phyloP scores from a whole-genome alignment of 2,888 invertebrate species.

The Meiosimyza decipiens region DNA sequence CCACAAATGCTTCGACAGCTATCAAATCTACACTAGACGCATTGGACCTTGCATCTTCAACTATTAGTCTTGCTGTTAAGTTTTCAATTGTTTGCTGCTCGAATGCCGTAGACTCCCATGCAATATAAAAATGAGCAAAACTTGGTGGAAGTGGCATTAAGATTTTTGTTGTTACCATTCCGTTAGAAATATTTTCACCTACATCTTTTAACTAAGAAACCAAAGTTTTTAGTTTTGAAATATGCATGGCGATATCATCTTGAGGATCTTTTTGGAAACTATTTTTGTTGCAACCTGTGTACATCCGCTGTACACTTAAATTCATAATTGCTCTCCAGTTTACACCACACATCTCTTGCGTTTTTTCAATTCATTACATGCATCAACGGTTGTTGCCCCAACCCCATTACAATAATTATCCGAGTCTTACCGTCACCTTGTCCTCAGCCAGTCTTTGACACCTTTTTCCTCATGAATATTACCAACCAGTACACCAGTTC shows the following conservation, averaged over 20 bases:
- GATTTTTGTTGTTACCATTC: conserved; percentile 39
- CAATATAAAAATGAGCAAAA: conserved; percentile 39
- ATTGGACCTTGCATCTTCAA: conserved; percentile 27
- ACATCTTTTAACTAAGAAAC: conserved; percentile 40
- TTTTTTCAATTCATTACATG: conserved; percentile 38
- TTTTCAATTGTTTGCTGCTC: conserved; percentile 36
- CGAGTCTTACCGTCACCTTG: conserved; percentile 36
- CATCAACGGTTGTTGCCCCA: conserved; percentile 34
- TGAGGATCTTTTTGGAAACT: conserved; percentile 39
- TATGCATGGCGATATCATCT: conserved; percentile 42
- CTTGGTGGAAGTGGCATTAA: conserved; percentile 38
- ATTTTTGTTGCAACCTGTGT: conserved; percentile 43
- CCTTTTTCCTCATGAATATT: no score
- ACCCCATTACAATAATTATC: conserved; percentile 36
- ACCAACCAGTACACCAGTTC: no score
- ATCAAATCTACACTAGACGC: background rate
- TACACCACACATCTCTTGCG: conserved; percentile 38
- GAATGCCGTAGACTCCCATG: conserved; percentile 38
- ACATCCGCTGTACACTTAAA: conserved; percentile 37
- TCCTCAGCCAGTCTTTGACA: background rate
- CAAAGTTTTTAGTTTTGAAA: conserved; percentile 39
- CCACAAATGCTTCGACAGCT: background rate
- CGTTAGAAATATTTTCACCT: conserved; percentile 39
- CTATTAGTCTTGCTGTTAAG: conserved; percentile 35
- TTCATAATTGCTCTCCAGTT: conserved; percentile 37